Evolutionary conservation across 2,888 invertebrate genomes (phyloP).

Genomic region (Calliphora vomitoria): DNA sequence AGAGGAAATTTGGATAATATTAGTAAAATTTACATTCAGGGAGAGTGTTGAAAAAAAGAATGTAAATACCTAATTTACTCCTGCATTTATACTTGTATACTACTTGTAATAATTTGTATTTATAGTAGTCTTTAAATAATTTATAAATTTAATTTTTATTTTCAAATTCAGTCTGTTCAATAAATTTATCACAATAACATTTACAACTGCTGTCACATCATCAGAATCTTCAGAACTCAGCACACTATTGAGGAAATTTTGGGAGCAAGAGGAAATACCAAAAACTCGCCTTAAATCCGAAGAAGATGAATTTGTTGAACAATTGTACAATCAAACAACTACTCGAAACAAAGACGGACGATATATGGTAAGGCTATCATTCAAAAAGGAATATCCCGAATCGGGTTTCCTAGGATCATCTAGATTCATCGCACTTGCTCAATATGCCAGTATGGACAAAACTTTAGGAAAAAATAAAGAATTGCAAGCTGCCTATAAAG

Average conservation of each 20-base stretch:
- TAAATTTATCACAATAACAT: no score
- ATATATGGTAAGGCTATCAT: no score
- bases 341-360: neutral
- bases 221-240: neutral
- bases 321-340: slow-evolving; percentile 17
- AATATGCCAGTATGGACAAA: slow-evolving; percentile 32
- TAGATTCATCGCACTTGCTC: neutral
- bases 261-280: no score
- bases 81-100: no score
- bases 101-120: no score
- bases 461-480: no score
- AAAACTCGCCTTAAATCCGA: neutral
- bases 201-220: neutral
- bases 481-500: neutral
- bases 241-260: neutral
- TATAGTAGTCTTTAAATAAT: no score
- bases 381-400: slow-evolving; percentile 5
- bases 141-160: no score
- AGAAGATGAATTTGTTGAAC: slow-evolving; percentile 2
- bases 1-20: no score
- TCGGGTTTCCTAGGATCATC: neutral
- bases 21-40: no score
- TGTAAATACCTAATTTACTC: no score
- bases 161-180: neutral
- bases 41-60: no score